Evolutionary conservation across 2,888 invertebrate species (phyloP), one percentile per base, ranked within the genome.

Genomic region (Ametastegia equiseti): DNA sequence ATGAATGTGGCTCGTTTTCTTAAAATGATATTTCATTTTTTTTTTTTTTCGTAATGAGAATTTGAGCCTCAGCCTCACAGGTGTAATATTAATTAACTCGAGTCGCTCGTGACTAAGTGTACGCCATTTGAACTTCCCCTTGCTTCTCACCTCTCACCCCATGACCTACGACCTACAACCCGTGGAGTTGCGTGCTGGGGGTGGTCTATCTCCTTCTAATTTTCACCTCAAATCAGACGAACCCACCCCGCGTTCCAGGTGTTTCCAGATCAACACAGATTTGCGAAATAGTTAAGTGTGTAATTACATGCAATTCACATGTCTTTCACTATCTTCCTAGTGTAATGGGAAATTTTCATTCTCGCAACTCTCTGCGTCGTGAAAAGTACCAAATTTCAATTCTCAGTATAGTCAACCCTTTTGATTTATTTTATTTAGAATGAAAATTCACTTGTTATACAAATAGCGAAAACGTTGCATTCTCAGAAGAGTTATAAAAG

Each of bases 41-140:
- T 13, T n/a, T 0, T 19, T n/a, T 9, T 57, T 57, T 30, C 33
- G n/a, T 30, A 65, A 30, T 65, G 63, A 65, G 63, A 65, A 65
- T 33, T 33, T 15, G 33, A 65, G 63, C 63, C 63, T 33, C 9
- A 57, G 19, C 30, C 30, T 42, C 63, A 65, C 63, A 65, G 63
- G 63, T 65, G 63, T 36, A 36, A 65, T 65, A 65, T 65, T 65
- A 65, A 65, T 65, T 36, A 65, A 65, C 63, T n/a, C 33, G 36
- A n/a, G 63, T 15, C 36, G 36, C 63, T 69, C 42, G 69, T 69
- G 39, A 42, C 39, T 42, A 23, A 69, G 39, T 23, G 69, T 69
- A 69, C 42, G 39, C 27, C 23, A 23, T 39, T 69, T 39, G 23
- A 39, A 42, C 39, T 19, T 15, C 42, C 42, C 42, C 23, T 69